These are phyloP conservation scores for Sinocyclocheilus maitianheensis DNA, from an alignment of 2,113 vertebrate genomes.

Conservation along the genomic window DNA sequence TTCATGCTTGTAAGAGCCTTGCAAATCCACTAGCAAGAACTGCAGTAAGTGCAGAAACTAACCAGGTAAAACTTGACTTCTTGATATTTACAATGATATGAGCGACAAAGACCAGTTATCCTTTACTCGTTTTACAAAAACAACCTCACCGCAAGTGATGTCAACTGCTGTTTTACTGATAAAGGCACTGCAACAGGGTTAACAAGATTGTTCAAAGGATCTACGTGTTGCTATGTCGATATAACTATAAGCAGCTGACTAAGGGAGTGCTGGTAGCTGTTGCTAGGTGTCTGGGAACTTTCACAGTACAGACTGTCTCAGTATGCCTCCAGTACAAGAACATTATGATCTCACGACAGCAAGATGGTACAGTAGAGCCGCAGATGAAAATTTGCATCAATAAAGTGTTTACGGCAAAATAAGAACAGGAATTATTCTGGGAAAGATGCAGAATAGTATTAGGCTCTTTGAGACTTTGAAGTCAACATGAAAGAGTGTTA, in stretches of 20 bases:
- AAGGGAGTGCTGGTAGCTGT: conserved; percentile 39
- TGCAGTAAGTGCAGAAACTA: background rate
- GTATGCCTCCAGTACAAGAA: conserved; percentile 40
- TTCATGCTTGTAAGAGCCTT: background rate
- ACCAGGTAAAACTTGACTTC: background rate
- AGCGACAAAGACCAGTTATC: background rate
- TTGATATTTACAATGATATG: background rate
- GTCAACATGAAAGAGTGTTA: background rate
- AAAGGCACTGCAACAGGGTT: background rate
- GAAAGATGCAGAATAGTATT: background rate
- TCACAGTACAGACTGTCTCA: conserved; percentile 49
- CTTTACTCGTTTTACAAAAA: background rate
- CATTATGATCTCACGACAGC: conserved; percentile 46
- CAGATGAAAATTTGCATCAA: background rate
- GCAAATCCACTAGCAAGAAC: background rate
- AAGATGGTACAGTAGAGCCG: conserved; percentile 1
- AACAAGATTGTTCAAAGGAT: conserved; percentile 21
- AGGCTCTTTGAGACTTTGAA: conserved; percentile 12
- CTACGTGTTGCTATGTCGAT: conserved; percentile 44
- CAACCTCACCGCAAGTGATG: background rate
- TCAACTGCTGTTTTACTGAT: background rate
- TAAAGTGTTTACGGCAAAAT: background rate
- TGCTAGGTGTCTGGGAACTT: conserved; percentile 57
- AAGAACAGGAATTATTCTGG: background rate
- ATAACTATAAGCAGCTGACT: conserved; percentile 39